These are phyloP conservation scores for Eumeta japonica DNA, from an alignment of 1,140 invertebrate genomes.

Conservation along the genomic window DNA sequence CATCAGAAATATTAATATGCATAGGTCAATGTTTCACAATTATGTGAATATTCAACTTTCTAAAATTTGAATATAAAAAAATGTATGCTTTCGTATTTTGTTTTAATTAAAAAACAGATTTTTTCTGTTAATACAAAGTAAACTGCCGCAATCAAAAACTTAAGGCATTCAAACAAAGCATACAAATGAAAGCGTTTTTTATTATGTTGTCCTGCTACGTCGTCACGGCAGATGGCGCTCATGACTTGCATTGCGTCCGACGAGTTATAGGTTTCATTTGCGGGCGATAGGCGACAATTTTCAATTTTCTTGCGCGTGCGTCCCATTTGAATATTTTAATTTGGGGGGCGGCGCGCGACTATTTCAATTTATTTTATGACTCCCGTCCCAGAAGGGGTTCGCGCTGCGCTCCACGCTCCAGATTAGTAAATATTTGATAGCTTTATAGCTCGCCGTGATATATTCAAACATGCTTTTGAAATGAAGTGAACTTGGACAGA, in stretches of 20 bases:
- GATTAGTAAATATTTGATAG: conserved; percentile 58
- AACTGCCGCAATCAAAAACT: too few relatives aligned
- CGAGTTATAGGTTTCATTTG: conserved; percentile 57
- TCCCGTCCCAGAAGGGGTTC: conserved; percentile 44
- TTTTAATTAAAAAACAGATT: too few relatives aligned
- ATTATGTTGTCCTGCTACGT: too few relatives aligned
- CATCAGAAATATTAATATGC: too few relatives aligned
- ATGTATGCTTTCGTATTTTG: too few relatives aligned
- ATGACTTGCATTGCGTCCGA: conserved; percentile 34
- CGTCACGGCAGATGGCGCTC: too few relatives aligned
- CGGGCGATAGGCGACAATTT: conserved; percentile 57
- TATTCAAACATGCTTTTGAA: conserved; percentile 39
- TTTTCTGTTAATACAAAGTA: too few relatives aligned
- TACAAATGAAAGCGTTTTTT: too few relatives aligned
- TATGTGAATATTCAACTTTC: too few relatives aligned
- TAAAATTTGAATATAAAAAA: too few relatives aligned
- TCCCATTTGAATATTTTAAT: conserved; percentile 59
- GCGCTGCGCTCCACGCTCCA: conserved; percentile 41
- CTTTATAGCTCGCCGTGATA: conserved; percentile 49
- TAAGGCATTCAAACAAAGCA: too few relatives aligned
- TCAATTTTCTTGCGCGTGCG: conserved; percentile 58
- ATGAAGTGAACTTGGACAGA: conserved; percentile 18
- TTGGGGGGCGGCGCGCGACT: conserved; percentile 52
- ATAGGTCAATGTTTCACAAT: too few relatives aligned
- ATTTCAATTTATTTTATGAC: conserved; percentile 59